Evolutionary conservation across 2,113 vertebrate genomes (phyloP).

Genomic region (Numenius arquata): DNA sequence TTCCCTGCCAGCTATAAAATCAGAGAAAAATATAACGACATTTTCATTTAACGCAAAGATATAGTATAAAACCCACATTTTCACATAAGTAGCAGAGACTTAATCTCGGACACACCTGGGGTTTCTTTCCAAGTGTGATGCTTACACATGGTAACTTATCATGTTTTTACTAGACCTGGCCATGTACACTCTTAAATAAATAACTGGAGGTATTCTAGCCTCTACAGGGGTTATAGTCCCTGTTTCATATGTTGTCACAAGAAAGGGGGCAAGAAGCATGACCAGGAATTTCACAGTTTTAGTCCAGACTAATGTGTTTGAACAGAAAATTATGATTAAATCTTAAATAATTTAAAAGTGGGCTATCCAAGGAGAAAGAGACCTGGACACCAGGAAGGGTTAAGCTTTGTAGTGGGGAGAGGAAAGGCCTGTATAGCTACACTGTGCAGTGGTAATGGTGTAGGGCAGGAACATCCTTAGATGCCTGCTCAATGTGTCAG

Average conservation of each 20-base stretch:
- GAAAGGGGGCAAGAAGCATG: background rate
- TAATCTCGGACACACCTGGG: background rate
- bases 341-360: background rate
- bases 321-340: background rate
- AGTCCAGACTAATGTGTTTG: background rate
- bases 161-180: background rate
- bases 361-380: background rate
- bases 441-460: background rate
- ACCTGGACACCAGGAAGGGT: background rate
- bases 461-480: background rate
- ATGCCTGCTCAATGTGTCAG: slow-evolving; percentile 21
- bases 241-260: background rate
- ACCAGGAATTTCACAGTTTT: background rate
- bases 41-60: background rate
- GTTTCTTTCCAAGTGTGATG: background rate
- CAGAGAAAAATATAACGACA: background rate
- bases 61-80: background rate
- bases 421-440: background rate
- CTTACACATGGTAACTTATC: background rate
- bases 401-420: background rate
- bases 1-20: background rate
- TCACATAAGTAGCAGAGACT: background rate
- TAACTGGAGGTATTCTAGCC: background rate
- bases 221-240: background rate
- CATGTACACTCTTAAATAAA: background rate